Percentiles rank a stretch among this genome's conserved stretches.
Conservation (phyloP, 1,140 invertebrate genomes). For the Brachionus plicatilis region DNA sequence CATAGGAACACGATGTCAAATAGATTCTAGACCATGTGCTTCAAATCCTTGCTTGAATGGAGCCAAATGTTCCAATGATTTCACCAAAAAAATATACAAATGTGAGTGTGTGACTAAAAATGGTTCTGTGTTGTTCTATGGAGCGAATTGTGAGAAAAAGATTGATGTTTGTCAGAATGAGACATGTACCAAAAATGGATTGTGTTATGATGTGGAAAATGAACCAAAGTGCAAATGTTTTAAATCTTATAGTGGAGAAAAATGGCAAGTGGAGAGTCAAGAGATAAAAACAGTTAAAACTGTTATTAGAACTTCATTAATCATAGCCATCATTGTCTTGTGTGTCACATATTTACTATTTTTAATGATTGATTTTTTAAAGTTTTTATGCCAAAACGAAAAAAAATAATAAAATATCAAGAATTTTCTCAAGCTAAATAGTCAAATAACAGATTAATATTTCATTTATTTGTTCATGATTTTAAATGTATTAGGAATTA, state of each 20-base stretch:
- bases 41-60: not conserved
- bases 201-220: not conserved
- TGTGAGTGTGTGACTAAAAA: not conserved
- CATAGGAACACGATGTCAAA: not conserved
- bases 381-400: too few relatives aligned
- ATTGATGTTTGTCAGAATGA: not conserved
- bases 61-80: not conserved
- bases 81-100: not conserved
- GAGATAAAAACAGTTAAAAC: not conserved
- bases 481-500: too few relatives aligned
- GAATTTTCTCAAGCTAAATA: too few relatives aligned
- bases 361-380: not conserved
- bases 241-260: not conserved
- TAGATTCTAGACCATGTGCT: not conserved
- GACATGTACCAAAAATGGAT: not conserved
- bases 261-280: not conserved
- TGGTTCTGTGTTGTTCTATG: not conserved
- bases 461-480: too few relatives aligned
- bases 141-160: not conserved
- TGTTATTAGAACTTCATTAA: not conserved
- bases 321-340: not conserved
- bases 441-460: too few relatives aligned
- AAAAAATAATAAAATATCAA: too few relatives aligned
- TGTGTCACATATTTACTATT: not conserved
- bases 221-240: conserved; percentile 4